Evolutionary conservation across 2,113 vertebrate genomes (phyloP).

Genomic region (Trichomycterus rosablanca): DNA sequence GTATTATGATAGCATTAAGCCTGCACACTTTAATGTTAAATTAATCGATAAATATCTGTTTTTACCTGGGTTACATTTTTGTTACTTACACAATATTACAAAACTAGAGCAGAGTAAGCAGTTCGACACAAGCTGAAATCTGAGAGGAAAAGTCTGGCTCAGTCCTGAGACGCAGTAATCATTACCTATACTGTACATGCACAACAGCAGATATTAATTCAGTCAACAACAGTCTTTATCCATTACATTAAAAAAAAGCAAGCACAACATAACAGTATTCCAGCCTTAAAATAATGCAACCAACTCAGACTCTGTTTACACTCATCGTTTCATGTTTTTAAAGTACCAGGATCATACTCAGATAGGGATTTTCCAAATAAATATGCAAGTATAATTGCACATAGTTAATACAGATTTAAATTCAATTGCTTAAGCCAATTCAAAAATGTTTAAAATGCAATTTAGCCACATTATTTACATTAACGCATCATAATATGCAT

Average conservation of each 20-base stretch:
- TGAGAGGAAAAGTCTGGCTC: constrained; percentile 5
- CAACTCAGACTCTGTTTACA: constrained; percentile 32
- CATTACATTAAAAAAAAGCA: constrained; percentile 1
- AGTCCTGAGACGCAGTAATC: constrained; percentile 11
- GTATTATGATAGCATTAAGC: neutral
- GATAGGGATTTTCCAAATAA: too few relatives aligned
- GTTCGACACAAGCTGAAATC: neutral
- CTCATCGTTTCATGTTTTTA: too few relatives aligned
- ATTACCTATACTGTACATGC: neutral
- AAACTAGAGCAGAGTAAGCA: neutral
- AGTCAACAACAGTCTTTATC: neutral
- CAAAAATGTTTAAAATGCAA: too few relatives aligned
- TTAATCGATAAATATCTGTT: neutral
- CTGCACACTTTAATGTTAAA: neutral
- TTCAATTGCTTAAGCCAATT: too few relatives aligned
- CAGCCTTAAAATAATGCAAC: constrained; percentile 9
- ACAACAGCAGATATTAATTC: neutral
- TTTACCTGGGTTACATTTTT: neutral
- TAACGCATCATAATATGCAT: too few relatives aligned
- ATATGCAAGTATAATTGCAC: too few relatives aligned
- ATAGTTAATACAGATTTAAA: too few relatives aligned
- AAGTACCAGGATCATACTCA: too few relatives aligned
- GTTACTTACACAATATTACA: too few relatives aligned
- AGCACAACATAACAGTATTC: constrained; percentile 23
- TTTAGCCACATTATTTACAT: too few relatives aligned